Evolutionary conservation across 2,797 vertebrate species (phyloP).

Genomic region (Bucorvus abyssinicus): DNA sequence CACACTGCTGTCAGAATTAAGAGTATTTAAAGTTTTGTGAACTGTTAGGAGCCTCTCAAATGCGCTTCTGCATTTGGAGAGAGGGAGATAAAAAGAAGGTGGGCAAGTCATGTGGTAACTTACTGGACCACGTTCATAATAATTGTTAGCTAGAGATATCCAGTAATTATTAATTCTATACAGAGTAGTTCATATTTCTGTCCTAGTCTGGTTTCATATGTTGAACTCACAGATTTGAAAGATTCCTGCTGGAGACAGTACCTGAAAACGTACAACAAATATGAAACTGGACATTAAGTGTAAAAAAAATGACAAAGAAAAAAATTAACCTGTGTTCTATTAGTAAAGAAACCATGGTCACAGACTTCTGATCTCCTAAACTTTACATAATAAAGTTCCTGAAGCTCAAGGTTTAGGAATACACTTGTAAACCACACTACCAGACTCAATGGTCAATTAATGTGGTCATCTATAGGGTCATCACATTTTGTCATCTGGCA

Average conservation of each 20-base stretch:
- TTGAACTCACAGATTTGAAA: neutral
- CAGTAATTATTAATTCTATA: neutral
- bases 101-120: neutral
- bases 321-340: neutral
- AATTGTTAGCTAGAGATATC: neutral
- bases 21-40: neutral
- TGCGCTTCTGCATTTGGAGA: neutral
- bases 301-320: too few relatives aligned
- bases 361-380: neutral
- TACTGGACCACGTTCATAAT: neutral
- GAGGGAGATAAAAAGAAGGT: neutral
- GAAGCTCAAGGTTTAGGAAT: neutral
- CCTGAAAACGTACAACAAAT: neutral
- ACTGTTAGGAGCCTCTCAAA: neutral
- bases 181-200: neutral
- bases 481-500: neutral
- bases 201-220: neutral
- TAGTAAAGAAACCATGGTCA: neutral
- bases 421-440: neutral
- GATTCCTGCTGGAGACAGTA: neutral
- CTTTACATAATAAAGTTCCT: neutral
- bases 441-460: neutral
- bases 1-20: neutral
- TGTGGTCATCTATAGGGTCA: neutral
- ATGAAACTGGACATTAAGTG: neutral